These are phyloP conservation scores for Melangyna quadrimaculata DNA, from an alignment of 2,888 invertebrate genomes.

Conservation along the genomic window DNA sequence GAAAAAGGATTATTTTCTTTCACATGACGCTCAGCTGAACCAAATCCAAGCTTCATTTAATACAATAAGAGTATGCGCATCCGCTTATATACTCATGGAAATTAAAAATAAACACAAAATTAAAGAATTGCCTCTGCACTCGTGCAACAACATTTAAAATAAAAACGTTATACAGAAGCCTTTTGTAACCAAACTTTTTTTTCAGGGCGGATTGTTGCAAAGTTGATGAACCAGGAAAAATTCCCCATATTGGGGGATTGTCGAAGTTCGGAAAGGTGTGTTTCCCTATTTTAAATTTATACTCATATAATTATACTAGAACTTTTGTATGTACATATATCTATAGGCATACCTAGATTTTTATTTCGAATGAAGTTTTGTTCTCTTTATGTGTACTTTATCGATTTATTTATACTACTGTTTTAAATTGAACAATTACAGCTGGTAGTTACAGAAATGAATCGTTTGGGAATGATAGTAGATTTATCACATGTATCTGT, in stretches of 20 bases:
- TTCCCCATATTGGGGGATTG: slow-evolving; percentile 84
- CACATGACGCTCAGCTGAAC: not conserved
- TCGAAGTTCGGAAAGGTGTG: slow-evolving; percentile 85
- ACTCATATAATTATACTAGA: too few relatives aligned
- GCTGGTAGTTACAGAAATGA: slow-evolving; percentile 93
- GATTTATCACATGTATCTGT: slow-evolving; percentile 91
- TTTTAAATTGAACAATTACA: slow-evolving; percentile 76
- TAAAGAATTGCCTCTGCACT: slow-evolving; percentile 14
- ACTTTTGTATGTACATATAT: not conserved
- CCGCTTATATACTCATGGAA: slow-evolving; percentile 15
- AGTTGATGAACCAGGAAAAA: slow-evolving; percentile 84
- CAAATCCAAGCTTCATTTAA: not conserved
- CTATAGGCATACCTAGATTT: not conserved
- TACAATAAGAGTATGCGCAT: not conserved
- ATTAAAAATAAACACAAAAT: slow-evolving; percentile 23
- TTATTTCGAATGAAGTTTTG: not conserved
- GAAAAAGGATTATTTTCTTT: not conserved
- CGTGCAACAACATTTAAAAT: slow-evolving; percentile 9
- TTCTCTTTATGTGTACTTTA: not conserved
- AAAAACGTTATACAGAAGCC: not conserved
- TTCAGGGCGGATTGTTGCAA: slow-evolving; percentile 86
- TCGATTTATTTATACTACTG: not conserved
- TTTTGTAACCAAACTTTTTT: slow-evolving; percentile 10
- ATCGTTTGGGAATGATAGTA: slow-evolving; percentile 93
- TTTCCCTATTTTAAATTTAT: too few relatives aligned